A percentile compares a stretch with the other conserved stretches of the same genome.
Evolutionary conservation across 2,113 vertebrate genomes (phyloP).

Genomic region (Rutilus rutilus): DNA sequence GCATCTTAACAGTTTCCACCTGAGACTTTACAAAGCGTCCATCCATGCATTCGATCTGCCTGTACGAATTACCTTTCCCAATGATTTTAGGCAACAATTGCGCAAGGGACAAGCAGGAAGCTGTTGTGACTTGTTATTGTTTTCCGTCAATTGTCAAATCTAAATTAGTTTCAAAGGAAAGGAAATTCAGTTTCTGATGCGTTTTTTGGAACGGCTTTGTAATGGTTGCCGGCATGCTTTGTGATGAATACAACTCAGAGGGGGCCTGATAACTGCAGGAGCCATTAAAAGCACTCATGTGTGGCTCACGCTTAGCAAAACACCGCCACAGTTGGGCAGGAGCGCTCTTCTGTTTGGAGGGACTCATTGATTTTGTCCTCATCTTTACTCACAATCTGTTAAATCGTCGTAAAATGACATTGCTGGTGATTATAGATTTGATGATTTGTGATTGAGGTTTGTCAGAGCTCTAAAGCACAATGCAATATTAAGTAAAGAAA

Average conservation of each 20-base stretch:
- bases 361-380: conserved; percentile 64
- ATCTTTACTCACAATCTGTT: conserved; percentile 41
- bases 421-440: conserved; percentile 54
- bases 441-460: conserved; percentile 39
- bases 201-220: conserved; percentile 62
- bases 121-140: conserved; percentile 61
- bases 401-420: conserved; percentile 47
- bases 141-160: conserved; percentile 67
- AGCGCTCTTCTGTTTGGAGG: conserved; percentile 60
- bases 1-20: conserved; percentile 39
- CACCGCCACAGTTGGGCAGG: conserved; percentile 56
- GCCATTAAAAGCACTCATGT: conserved; percentile 76
- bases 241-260: conserved; percentile 67
- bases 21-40: conserved; percentile 45
- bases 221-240: conserved; percentile 54
- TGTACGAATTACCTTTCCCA: conserved; percentile 53
- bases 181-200: conserved; percentile 61
- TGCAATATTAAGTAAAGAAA: not conserved
- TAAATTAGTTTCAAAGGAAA: conserved; percentile 66
- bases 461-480: conserved; percentile 28
- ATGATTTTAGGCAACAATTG: conserved; percentile 45
- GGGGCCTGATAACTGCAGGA: conserved; percentile 69
- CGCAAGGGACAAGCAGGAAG: conserved; percentile 41
- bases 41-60: conserved; percentile 49
- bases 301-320: conserved; percentile 65